Conservation (phyloP, 2,113 vertebrate genomes). For the Hepsetus odoe region DNA sequence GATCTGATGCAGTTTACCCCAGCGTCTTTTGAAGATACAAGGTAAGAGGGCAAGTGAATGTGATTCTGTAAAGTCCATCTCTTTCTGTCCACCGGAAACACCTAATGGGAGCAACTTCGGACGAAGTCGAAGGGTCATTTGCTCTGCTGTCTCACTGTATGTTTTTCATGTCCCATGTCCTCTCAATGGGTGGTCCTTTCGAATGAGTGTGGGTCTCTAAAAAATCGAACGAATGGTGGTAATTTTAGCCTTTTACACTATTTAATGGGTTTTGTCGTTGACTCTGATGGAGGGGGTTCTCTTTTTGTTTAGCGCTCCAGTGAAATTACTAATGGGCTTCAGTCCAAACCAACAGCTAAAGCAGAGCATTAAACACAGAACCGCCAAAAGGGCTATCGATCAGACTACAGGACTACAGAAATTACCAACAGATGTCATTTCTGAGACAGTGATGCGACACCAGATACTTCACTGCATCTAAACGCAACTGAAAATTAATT, state of each 20-base stretch:
- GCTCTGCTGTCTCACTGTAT: no score
- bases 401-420: neutral
- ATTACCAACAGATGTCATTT: constrained; percentile 8
- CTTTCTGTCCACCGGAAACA: no score
- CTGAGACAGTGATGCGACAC: neutral
- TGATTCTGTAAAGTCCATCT: no score
- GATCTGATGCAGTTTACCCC: no score
- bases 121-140: no score
- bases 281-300: constrained; percentile 42
- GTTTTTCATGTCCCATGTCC: neutral
- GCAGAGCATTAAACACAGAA: neutral
- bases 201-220: constrained; percentile 42
- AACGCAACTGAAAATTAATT: neutral
- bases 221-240: constrained; percentile 22
- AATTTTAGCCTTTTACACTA: constrained; percentile 45
- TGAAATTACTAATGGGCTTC: constrained; percentile 56
- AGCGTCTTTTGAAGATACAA: no score
- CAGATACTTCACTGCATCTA: neutral
- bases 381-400: neutral
- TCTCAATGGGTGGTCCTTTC: constrained; percentile 47
- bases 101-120: no score
- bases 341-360: constrained; percentile 32
- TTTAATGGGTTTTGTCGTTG: constrained; percentile 20
- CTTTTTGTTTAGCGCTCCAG: constrained; percentile 42
- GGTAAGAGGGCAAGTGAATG: no score